Evolutionary conservation across 2,888 invertebrate species (phyloP), one percentile per base, ranked within the genome.

Genomic region (Nezara viridula): DNA sequence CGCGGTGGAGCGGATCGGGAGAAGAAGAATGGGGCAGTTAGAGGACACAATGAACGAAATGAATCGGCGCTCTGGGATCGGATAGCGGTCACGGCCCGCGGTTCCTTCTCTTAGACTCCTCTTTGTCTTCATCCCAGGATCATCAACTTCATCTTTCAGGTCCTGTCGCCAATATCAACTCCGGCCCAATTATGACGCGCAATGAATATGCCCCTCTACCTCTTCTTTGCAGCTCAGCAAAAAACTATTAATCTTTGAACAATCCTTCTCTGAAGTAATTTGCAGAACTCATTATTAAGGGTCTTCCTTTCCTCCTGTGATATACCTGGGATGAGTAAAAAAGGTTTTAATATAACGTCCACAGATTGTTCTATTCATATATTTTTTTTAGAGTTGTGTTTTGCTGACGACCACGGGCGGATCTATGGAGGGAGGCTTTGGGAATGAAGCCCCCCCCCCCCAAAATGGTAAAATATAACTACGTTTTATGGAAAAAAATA

Each of bases 11-110:
- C 66, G 66, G 37, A 73, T 73, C 66, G 32, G 66, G 37, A 6
- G 32, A 73, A 73, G 66, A 73, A 73, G 66, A 73, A 73, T 73
- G 66, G 66, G 66, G 66, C 66, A 37, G 66, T 73, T 73, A 73
- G 32, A 73, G 66, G 66, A 73, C 66, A 73, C 66, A 73, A 73
- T 73, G 66, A 73, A 73, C 19, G 32, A 37, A 37, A 73, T 6
- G 37, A 73, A 73, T 73, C 66, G 66, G 10, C 66, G 32, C 37
- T 37, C 32, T 37, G 66, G 66, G 81, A 81, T 24, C 44, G 14
- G 24, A 81, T 40, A 24, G 77, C 40, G 77, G 77, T 40, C 32
- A 73, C 40, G 19, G 40, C 40, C 44, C 7, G 7, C 7, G 10
- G 19, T 0, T 77, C 81, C 14, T n/a, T 14, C 14, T 9, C 16